phyloP scores from a whole-genome alignment of 2,888 invertebrate genomes.

The Drosophila falleni region DNA sequence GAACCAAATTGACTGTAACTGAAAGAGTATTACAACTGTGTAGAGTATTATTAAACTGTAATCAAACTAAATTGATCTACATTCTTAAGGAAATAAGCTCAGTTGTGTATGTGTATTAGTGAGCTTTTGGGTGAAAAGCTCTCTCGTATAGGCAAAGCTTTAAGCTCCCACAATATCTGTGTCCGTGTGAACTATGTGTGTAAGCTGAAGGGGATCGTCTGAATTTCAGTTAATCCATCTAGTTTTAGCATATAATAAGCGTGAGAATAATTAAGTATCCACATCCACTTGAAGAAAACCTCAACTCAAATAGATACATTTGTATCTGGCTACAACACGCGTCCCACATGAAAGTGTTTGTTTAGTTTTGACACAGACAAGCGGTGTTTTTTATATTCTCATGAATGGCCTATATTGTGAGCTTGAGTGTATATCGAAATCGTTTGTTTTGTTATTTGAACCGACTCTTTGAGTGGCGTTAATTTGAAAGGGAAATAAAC shows the following conservation, averaged over 20 bases:
- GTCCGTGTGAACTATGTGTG: not conserved
- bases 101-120: not conserved
- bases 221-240: not conserved
- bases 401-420: conserved; percentile 75
- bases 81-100: not conserved
- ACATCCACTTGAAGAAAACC: conserved; percentile 3
- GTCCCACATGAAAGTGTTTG: conserved; percentile 27
- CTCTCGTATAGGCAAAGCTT: too few relatives aligned
- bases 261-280: conserved; percentile 9
- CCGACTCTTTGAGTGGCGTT: conserved; percentile 46
- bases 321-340: conserved; percentile 11
- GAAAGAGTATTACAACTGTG: not conserved
- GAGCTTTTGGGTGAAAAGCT: not conserved
- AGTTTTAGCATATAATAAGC: conserved; percentile 3
- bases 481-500: conserved; percentile 62
- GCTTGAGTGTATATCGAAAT: conserved; percentile 14
- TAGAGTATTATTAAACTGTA: not conserved
- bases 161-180: not conserved
- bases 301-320: conserved; percentile 25
- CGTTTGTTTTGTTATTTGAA: conserved; percentile 28
- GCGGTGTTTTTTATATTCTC: conserved; percentile 36
- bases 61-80: not conserved
- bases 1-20: conserved; percentile 10
- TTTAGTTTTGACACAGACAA: conserved; percentile 16
- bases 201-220: not conserved